phyloP scores from a whole-genome alignment of 2,797 vertebrate genomes.

The Silurus lanzhouensis region DNA sequence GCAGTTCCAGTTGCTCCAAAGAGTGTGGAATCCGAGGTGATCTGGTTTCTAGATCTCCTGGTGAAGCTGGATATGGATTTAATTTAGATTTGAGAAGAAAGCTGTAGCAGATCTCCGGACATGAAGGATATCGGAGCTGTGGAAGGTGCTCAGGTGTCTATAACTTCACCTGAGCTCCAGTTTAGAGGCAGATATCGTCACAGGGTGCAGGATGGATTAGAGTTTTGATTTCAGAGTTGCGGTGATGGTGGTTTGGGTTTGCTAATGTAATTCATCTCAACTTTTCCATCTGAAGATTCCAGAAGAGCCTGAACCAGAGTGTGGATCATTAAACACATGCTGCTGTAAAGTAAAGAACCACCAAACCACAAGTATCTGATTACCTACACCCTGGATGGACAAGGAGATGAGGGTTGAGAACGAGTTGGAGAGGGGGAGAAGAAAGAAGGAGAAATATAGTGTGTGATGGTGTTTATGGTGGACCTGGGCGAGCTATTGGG shows the following conservation, averaged over 20 bases:
- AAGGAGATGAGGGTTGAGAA: not conserved
- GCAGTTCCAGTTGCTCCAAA: not conserved
- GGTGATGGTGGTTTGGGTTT: not conserved
- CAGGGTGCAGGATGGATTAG: not conserved
- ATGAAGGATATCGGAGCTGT: not conserved
- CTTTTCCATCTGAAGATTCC: conserved; percentile 37
- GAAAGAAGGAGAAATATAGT: not conserved
- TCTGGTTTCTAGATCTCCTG: not conserved
- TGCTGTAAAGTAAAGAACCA: conserved; percentile 48
- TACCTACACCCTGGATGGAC: conserved; percentile 12
- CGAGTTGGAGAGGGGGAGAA: not conserved
- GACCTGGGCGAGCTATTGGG: not conserved
- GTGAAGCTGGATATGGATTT: not conserved
- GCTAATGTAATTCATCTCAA: conserved; percentile 30
- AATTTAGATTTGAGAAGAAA: not conserved
- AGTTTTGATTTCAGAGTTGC: not conserved
- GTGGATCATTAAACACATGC: conserved; percentile 33
- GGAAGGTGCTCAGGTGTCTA: not conserved
- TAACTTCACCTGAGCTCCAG: not conserved
- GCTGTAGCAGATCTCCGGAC: not conserved
- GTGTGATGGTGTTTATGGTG: conserved; percentile 14
- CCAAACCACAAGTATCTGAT: conserved; percentile 38
- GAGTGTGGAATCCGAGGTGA: not conserved
- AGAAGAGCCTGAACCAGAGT: conserved; percentile 21
- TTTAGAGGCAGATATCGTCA: too few species aligned